Evolutionary conservation across 2,888 invertebrate genomes (phyloP).

Genomic region (Blastobasis lacticolella): DNA sequence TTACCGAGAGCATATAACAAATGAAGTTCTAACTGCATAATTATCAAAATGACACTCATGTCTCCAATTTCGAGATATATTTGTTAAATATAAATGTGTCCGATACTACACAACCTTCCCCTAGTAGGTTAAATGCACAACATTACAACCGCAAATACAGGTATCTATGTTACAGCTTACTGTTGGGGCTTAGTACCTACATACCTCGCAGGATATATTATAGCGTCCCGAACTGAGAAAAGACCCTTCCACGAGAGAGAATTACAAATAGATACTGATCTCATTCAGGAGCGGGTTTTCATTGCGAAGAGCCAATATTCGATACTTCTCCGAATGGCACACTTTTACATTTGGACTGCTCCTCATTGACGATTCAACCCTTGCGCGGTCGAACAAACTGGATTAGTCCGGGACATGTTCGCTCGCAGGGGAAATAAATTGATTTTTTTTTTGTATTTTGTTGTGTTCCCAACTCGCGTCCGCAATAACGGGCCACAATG

Average conservation of each 20-base stretch:
- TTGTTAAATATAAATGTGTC: too few species aligned
- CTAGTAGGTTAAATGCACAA: too few species aligned
- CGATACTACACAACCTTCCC: too few species aligned
- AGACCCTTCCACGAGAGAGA: slow-evolving; percentile 24
- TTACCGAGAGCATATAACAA: too few species aligned
- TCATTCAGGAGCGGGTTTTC: slow-evolving; percentile 43
- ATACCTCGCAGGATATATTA: too few species aligned
- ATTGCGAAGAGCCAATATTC: slow-evolving; percentile 56
- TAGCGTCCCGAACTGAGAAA: neutral
- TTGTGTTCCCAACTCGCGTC: slow-evolving; percentile 51
- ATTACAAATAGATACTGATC: slow-evolving; percentile 48
- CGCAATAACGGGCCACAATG: slow-evolving; percentile 57
- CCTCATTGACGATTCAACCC: slow-evolving; percentile 72
- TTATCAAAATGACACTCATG: too few species aligned
- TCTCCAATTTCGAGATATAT: too few species aligned
- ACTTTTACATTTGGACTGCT: slow-evolving; percentile 63
- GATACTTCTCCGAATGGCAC: slow-evolving; percentile 55
- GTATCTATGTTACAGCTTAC: too few species aligned
- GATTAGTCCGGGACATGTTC: slow-evolving; percentile 69
- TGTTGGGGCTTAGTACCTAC: too few species aligned
- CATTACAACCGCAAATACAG: too few species aligned
- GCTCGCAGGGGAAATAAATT: slow-evolving; percentile 68
- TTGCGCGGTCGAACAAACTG: slow-evolving; percentile 70
- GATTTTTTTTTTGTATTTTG: slow-evolving; percentile 57
- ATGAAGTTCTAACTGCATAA: too few species aligned